phyloP scores from a whole-genome alignment of 1,140 invertebrate genomes.

The Drosophila santomea region DNA sequence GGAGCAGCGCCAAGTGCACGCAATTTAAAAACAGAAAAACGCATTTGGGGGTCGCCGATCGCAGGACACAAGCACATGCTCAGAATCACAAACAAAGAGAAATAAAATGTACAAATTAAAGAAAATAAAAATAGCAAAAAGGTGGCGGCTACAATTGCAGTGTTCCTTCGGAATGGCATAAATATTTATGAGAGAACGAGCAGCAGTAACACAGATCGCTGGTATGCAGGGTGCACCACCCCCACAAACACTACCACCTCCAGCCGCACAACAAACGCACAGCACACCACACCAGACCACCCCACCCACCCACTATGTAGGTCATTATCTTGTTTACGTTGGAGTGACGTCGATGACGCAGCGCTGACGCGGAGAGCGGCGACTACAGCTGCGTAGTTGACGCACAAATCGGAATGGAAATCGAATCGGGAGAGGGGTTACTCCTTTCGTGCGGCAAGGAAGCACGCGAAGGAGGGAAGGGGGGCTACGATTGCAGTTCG shows the following conservation, averaged over 20 bases:
- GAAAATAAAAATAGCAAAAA: conserved; percentile 31
- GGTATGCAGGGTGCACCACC: conserved; percentile 45
- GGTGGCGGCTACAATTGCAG: conserved; percentile 3
- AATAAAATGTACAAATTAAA: conserved; percentile 28
- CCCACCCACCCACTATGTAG: conserved; percentile 44
- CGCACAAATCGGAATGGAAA: conserved; percentile 18
- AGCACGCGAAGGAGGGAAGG: too few species aligned
- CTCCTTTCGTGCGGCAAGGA: too few species aligned
- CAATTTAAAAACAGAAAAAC: conserved; percentile 30
- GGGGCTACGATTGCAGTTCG: too few species aligned
- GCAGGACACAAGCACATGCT: neutral
- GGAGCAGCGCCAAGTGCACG: conserved; percentile 35
- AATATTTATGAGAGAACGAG: conserved; percentile 33
- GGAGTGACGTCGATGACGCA: conserved; percentile 49
- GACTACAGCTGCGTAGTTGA: conserved; percentile 1
- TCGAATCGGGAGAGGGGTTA: neutral
- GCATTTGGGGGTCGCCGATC: conserved; percentile 42
- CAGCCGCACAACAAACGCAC: too few species aligned
- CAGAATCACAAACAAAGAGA: conserved; percentile 1
- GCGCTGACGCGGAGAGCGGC: conserved; percentile 31
- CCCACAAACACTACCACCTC: neutral
- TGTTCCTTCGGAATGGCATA: conserved; percentile 28
- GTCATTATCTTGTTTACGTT: conserved; percentile 77
- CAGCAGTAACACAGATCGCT: conserved; percentile 44
- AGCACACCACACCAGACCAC: neutral